These are phyloP conservation scores for Plagodis dolabraria DNA, from an alignment of 2,888 invertebrate genomes.

Conservation along the genomic window DNA sequence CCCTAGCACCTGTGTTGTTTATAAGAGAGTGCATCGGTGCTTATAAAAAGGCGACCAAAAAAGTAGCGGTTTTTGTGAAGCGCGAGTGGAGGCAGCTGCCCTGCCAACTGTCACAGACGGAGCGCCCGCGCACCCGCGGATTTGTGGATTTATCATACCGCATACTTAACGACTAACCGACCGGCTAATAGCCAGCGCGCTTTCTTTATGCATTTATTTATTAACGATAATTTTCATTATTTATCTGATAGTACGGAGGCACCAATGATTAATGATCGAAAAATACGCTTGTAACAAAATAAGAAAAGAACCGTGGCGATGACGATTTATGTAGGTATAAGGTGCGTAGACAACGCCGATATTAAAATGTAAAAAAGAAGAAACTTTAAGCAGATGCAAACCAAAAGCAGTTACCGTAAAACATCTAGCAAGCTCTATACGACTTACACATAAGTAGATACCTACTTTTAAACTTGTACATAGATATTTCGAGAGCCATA, in stretches of 20 bases:
- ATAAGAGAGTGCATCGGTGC: slow-evolving; percentile 77
- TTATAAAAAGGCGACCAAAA: slow-evolving; percentile 80
- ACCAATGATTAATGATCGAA: slow-evolving; percentile 16
- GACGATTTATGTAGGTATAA: too few species aligned
- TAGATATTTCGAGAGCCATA: not conserved
- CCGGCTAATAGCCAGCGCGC: slow-evolving; percentile 55
- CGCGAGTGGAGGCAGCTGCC: slow-evolving; percentile 80
- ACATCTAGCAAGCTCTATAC: too few species aligned
- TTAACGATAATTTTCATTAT: slow-evolving; percentile 35
- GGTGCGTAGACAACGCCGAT: too few species aligned
- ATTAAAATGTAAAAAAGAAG: too few species aligned
- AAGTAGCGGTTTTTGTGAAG: slow-evolving; percentile 81
- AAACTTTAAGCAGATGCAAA: too few species aligned
- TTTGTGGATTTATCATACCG: slow-evolving; percentile 71
- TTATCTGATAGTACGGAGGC: slow-evolving; percentile 22
- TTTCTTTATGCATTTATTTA: slow-evolving; percentile 41
- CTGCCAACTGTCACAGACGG: slow-evolving; percentile 77
- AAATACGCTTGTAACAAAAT: slow-evolving; percentile 7
- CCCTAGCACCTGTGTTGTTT: slow-evolving; percentile 83
- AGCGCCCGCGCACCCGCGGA: slow-evolving; percentile 61
- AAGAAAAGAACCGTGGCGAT: too few species aligned
- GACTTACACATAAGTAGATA: not conserved
- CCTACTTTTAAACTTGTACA: not conserved
- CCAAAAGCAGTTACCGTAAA: too few species aligned
- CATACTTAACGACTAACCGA: slow-evolving; percentile 61